A percentile compares a stretch with the other conserved stretches of the same genome.
Conservation (phyloP, 2,888 invertebrate genomes). For the Lepidochrysops patricia region DNA sequence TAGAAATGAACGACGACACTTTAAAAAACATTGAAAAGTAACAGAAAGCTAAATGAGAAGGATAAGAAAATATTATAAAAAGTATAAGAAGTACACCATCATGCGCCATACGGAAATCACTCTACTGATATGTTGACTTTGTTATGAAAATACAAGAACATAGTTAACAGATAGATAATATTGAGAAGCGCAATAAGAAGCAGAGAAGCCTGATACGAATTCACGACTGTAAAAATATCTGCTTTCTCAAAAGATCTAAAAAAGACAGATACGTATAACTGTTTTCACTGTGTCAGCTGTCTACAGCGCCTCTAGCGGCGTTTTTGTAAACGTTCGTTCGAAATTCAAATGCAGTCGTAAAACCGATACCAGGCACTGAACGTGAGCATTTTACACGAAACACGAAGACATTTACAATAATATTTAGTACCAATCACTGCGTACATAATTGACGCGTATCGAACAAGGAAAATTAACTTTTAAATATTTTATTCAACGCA, state of each 20-base stretch:
- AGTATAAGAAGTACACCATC: slow-evolving; percentile 29
- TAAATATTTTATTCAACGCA: slow-evolving; percentile 57
- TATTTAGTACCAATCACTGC: slow-evolving; percentile 20
- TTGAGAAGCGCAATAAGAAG: slow-evolving; percentile 47
- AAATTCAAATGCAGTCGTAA: not conserved
- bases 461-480: slow-evolving; percentile 49
- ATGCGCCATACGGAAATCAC: slow-evolving; percentile 56
- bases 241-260: not conserved
- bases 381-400: slow-evolving; percentile 20
- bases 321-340: not conserved
- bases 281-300: not conserved
- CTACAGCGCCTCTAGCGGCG: not conserved
- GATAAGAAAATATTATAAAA: slow-evolving; percentile 18
- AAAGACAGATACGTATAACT: not conserved
- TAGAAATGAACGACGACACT: slow-evolving; percentile 49
- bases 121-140: slow-evolving; percentile 64
- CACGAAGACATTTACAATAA: slow-evolving; percentile 19
- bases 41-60: slow-evolving; percentile 17
- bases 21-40: slow-evolving; percentile 42
- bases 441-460: slow-evolving; percentile 25
- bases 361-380: not conserved
- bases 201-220: slow-evolving; percentile 22
- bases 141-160: slow-evolving; percentile 31
- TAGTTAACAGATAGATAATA: slow-evolving; percentile 7
- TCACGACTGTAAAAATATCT: slow-evolving; percentile 8